A percentile compares a stretch with the other conserved stretches of the same genome.
phyloP scores from a whole-genome alignment of 1,140 invertebrate species.

The Aporrectodea caliginosa region DNA sequence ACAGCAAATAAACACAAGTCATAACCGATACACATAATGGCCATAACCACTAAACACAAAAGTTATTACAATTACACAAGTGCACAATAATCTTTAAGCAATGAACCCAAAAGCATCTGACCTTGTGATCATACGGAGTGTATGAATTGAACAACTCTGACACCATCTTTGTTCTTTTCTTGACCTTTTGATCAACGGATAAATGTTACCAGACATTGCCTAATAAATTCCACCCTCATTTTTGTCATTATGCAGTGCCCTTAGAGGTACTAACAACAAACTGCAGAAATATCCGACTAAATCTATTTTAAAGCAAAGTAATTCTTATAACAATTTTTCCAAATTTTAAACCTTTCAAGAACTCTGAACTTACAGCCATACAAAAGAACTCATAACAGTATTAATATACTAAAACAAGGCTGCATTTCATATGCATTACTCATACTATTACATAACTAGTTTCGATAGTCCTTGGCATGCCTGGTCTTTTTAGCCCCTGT shows the following conservation, averaged over 20 bases:
- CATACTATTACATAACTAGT: too few relatives aligned
- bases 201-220: not conserved
- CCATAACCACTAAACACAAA: not conserved
- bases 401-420: too few relatives aligned
- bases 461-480: too few relatives aligned
- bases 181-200: conserved; percentile 62
- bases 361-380: too few relatives aligned
- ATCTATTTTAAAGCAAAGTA: not conserved
- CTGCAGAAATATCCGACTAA: not conserved
- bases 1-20: not conserved
- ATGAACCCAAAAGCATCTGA: conserved; percentile 27
- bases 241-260: not conserved
- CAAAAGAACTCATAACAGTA: too few relatives aligned
- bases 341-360: too few relatives aligned
- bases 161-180: conserved; percentile 79
- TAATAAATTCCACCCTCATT: not conserved
- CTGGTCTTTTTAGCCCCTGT: too few relatives aligned
- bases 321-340: not conserved
- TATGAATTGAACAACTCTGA: conserved; percentile 91
- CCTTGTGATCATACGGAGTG: conserved; percentile 70
- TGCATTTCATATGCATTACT: too few relatives aligned
- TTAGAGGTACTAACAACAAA: not conserved
- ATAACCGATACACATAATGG: not conserved
- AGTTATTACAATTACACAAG: not conserved
- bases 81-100: not conserved